Evolutionary conservation across 2,797 vertebrate species (phyloP).

Genomic region (Sebastes steindachneri): DNA sequence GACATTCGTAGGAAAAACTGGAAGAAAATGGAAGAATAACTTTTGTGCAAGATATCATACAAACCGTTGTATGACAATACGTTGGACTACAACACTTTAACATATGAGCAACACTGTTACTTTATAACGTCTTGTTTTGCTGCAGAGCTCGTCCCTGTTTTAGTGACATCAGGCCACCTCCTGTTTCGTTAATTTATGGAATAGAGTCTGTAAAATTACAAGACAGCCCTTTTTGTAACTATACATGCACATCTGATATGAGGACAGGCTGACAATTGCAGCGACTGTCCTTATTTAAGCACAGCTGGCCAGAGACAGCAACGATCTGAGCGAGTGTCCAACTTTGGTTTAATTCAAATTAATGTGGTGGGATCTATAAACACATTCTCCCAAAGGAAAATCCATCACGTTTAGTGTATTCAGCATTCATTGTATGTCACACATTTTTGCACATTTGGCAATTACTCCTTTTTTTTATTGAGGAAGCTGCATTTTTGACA

Average conservation of each 20-base stretch:
- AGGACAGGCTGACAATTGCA: constrained; percentile 33
- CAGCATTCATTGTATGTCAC: constrained; percentile 19
- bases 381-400: constrained; percentile 27
- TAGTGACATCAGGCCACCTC: background rate
- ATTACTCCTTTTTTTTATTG: background rate
- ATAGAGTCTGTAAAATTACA: background rate
- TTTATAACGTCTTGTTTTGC: background rate
- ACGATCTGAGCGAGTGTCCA: constrained; percentile 8
- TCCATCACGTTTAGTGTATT: constrained; percentile 28
- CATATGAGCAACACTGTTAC: background rate
- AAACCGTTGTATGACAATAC: no score
- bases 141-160: background rate
- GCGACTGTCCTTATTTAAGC: constrained; percentile 16
- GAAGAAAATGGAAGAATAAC: no score
- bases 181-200: constrained; percentile 14
- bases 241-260: constrained; percentile 17
- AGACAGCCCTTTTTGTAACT: background rate
- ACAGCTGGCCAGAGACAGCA: constrained; percentile 36
- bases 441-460: constrained; percentile 40
- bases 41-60: rapidly evolving
- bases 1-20: no score
- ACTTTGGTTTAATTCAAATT: constrained; percentile 20
- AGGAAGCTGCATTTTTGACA: constrained; percentile 30
- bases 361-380: background rate
- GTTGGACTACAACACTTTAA: background rate